Evolutionary conservation across 2,113 vertebrate species (phyloP), one percentile per base, ranked within the genome.

Genomic region (Tricholaema leucomelas): DNA sequence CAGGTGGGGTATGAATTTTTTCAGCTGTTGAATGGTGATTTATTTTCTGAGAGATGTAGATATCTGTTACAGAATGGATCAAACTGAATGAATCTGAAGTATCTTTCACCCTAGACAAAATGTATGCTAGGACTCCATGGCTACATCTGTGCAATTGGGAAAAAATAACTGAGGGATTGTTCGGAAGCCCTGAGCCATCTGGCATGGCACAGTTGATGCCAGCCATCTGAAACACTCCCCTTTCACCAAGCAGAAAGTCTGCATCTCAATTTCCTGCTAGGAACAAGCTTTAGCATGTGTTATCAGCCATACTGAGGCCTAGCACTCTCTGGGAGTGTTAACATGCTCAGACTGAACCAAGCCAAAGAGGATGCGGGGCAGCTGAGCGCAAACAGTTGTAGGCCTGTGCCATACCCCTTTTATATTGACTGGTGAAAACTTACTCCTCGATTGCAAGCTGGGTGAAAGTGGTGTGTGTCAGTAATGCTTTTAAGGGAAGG

Each of bases 171-270:
- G 3, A 64, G 70, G 66, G 87, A 28, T 81, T 81, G 55, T 81
- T 83, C 20, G 9, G 73, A 72, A 74, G 24, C 65, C 63, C 58
- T 56, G 65, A 84, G 77, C 94, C 87, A 81, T 91, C 81, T 94
- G 94, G 54, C 1, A 1, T 48, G 75, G 66, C 61, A 42, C 91
- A 90, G 88, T 83, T 91, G 88, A 81, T 91, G 80, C 58, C 73
- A 30, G 6, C 38, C 13, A 69, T 44, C 88, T 75, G 77, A 52
- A 81, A 36, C 28, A 24, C 42, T 71, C 31, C 40, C 40, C 28
- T 64, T 85, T 65, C 81, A 75, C 73, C 27, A 12, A 56, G 58
- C 69, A 81, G 65, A 86, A 71, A 44, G 73, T 38, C 64, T 76
- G 15, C 42, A 35, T 88, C 84, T 81, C 71, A 81, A 50, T 91